Base-by-base conservation (phyloP, 2,888 invertebrate species). In the Caenorhabditis becei region DNA sequence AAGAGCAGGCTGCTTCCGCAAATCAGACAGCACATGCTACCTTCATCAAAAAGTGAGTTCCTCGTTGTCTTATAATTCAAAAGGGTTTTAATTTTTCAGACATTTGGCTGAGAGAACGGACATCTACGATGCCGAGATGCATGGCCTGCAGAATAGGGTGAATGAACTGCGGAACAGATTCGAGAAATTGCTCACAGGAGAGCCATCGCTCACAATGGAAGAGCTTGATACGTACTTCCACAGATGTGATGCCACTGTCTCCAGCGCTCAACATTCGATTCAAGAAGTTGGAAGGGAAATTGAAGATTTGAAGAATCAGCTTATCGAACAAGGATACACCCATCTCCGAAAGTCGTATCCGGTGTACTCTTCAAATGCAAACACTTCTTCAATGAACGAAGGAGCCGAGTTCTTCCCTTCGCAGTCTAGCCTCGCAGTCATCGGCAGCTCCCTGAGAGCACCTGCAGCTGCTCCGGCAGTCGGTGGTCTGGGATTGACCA, bases 341-440 rank as follows among this genome's bases (percentile, higher is more conserved):
- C 63, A 74, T 26, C 26, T 82, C 3, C 65, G 82, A n/a, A 72
- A 59, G 28, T 53, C 56, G 20, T 69, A 63, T 35, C 58, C 20
- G 3, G 16, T 23, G 24, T 65, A 56, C n/a, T 28, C 44, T 26
- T 5, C 2, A 1, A 14, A 7, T 8, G 28, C 37, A 16, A 37
- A 20, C 10, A 16, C 18, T n/a, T 4, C 28, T 1, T 20, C 41
- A 0, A 35, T 51, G 26, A 70, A 49, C 10, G 75, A 77, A 24
- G 82, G 82, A 8, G 66, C 77, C 20, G 82, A 78, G 18, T 82
- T 82, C 41, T 78, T 74, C 69, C 82, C 82, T 20, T 82, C 82
- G 5, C 82, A 82, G 51, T 75, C 82, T 7, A 77, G 74, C 59
- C 63, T 82, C 1, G 82, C 77, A 1, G 35, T 77, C 20, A 82